These are phyloP conservation scores for Ceratina australensis DNA, from an alignment of 1,140 invertebrate genomes.

Conservation along the genomic window DNA sequence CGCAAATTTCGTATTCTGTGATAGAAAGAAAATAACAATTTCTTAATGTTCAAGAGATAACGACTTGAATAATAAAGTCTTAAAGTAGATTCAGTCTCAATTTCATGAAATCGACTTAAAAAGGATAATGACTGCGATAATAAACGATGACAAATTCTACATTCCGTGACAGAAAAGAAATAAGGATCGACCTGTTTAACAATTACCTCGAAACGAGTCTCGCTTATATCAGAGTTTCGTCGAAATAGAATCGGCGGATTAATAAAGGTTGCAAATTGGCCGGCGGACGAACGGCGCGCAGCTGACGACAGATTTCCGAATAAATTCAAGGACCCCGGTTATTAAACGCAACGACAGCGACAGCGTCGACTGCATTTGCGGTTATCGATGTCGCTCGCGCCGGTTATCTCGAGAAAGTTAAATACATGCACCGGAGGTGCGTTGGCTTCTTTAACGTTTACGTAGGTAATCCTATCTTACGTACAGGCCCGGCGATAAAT, in stretches of 20 bases:
- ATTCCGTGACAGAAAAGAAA: too few relatives aligned
- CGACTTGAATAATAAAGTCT: too few relatives aligned
- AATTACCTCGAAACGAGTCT: too few relatives aligned
- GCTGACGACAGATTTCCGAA: not conserved
- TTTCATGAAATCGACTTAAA: too few relatives aligned
- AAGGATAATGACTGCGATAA: too few relatives aligned
- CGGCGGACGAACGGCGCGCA: not conserved
- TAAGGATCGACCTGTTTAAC: too few relatives aligned
- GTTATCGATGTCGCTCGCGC: constrained; percentile 40
- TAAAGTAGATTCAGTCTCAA: too few relatives aligned
- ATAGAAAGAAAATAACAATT: too few relatives aligned
- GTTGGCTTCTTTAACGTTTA: constrained; percentile 47
- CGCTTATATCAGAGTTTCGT: too few relatives aligned
- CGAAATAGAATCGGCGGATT: not conserved
- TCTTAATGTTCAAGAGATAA: too few relatives aligned
- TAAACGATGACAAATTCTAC: too few relatives aligned
- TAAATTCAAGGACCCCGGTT: not conserved
- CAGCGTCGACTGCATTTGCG: constrained; percentile 19
- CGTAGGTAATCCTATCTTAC: constrained; percentile 52
- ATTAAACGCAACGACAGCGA: constrained; percentile 21
- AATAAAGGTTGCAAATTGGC: not conserved
- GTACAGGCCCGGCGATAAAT: constrained; percentile 45
- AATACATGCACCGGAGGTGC: constrained; percentile 38
- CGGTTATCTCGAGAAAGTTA: constrained; percentile 43
- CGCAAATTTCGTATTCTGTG: too few relatives aligned